These are phyloP conservation scores for Zapus hudsonius DNA, from an alignment of 2,113 vertebrate species.

Conservation along the genomic window DNA sequence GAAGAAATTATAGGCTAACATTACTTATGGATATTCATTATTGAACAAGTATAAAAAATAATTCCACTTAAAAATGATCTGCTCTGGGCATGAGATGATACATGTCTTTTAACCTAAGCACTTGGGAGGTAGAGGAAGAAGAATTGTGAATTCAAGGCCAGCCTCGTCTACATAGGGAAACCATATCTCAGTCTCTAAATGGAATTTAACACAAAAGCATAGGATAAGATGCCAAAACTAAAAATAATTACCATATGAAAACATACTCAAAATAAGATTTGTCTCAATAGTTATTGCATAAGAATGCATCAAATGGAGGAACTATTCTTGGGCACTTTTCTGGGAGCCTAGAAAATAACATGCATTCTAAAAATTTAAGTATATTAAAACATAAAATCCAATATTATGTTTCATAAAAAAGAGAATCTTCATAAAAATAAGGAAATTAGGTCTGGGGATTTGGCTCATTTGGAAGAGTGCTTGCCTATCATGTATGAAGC, in stretches of 20 bases:
- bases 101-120: not conserved
- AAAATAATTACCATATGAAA: not conserved
- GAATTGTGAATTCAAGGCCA: too few relatives aligned
- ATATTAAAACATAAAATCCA: not conserved
- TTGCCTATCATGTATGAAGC: too few relatives aligned
- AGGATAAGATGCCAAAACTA: slow-evolving; percentile 9
- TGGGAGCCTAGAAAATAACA: not conserved
- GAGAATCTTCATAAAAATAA: slow-evolving; percentile 39
- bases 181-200: not conserved
- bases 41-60: slow-evolving; percentile 26
- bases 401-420: not conserved
- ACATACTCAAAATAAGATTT: not conserved
- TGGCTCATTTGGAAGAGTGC: too few relatives aligned
- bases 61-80: slow-evolving; percentile 28
- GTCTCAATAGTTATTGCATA: not conserved
- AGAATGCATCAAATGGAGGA: not conserved
- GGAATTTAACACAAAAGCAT: not conserved
- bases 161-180: not conserved
- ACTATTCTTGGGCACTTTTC: not conserved
- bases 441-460: not conserved
- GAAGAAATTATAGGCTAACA: not conserved
- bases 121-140: not conserved
- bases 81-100: not conserved
- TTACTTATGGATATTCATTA: slow-evolving; percentile 35
- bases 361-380: slow-evolving; percentile 21